Percentiles rank a stretch among this genome's conserved stretches.
These are phyloP conservation scores for Semaprochilodus insignis DNA, from an alignment of 2,797 vertebrate species.

Conservation along the genomic window DNA sequence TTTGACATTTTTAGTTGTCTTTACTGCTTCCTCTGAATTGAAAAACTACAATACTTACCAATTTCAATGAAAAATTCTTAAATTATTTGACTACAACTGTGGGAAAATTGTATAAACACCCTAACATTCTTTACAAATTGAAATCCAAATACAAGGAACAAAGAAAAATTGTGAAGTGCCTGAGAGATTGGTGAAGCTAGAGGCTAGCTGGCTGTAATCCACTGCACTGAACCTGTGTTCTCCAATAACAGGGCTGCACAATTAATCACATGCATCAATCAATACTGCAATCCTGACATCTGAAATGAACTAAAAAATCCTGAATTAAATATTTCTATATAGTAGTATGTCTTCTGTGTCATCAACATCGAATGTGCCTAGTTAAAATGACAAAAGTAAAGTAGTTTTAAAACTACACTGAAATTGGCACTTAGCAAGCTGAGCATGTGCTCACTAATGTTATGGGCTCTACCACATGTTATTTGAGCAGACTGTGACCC, in stretches of 20 bases:
- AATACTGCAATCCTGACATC: not conserved
- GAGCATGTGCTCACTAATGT: not conserved
- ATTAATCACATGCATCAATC: conserved; percentile 8
- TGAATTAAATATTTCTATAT: not conserved
- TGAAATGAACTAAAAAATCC: not conserved
- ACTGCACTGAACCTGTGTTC: no score
- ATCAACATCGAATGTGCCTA: not conserved
- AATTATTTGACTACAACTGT: not conserved
- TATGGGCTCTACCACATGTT: not conserved
- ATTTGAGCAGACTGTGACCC: not conserved
- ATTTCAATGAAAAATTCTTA: no score
- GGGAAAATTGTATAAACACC: not conserved
- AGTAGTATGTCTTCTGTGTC: not conserved
- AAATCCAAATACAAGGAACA: conserved; percentile 3
- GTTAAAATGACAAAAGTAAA: not conserved
- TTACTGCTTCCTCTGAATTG: conserved; percentile 34
- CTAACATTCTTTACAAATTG: not conserved
- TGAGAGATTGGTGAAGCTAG: not conserved
- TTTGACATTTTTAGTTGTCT: conserved; percentile 8
- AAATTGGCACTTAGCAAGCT: not conserved
- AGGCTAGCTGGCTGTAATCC: not conserved
- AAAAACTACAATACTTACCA: conserved; percentile 42
- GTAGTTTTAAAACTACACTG: not conserved
- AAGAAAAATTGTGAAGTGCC: not conserved
- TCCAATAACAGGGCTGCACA: not conserved